These are phyloP conservation scores for Falco cherrug DNA, from an alignment of 2,797 vertebrate genomes.

Conservation along the genomic window DNA sequence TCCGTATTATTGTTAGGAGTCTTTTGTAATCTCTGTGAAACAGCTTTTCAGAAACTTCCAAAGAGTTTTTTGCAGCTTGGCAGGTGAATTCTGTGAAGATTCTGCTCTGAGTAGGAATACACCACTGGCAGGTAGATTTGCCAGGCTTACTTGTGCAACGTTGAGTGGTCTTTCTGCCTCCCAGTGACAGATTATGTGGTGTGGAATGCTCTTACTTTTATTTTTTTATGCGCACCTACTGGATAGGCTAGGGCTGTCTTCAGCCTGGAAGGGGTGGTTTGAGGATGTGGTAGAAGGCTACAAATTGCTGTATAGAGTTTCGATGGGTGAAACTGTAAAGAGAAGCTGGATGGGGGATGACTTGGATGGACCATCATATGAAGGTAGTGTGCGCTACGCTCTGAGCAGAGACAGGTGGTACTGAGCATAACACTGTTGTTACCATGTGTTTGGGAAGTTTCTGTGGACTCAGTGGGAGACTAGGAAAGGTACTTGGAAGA, in stretches of 20 bases:
- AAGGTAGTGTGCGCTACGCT: rapidly evolving
- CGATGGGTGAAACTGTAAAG: neutral
- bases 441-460: neutral
- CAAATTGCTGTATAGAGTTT: neutral
- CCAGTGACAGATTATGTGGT: neutral
- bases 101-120: neutral
- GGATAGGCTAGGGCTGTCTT: neutral
- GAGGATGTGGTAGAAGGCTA: neutral
- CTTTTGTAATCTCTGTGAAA: neutral
- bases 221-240: neutral
- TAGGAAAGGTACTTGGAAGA: neutral
- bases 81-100: neutral
- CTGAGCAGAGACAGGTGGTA: neutral
- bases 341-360: neutral
- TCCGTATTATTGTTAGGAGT: neutral
- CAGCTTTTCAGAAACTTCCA: neutral
- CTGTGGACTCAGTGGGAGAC: neutral
- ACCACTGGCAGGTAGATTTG: neutral
- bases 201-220: neutral
- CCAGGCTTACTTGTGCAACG: neutral
- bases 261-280: neutral
- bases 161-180: neutral
- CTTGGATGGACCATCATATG: neutral
- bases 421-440: neutral
- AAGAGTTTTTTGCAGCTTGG: neutral